A percentile compares a stretch with the other conserved stretches of the same genome.
These are phyloP conservation scores for Ciona savignyi DNA, from an alignment of 23 tunicate species.

Conservation along the genomic window DNA sequence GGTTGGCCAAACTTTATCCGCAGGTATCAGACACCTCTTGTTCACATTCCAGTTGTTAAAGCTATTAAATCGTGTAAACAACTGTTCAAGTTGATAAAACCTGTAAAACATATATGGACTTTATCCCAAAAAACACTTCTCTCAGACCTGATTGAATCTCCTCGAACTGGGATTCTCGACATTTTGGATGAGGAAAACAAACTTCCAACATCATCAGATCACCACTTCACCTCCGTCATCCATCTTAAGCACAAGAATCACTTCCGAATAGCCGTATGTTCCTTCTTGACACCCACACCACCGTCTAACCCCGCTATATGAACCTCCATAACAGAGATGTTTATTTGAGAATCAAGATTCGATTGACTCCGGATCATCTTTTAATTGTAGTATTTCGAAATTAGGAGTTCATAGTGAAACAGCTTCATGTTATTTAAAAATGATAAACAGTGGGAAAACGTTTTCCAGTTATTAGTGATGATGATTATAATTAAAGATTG, in stretches of 20 bases:
- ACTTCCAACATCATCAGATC: too few species aligned
- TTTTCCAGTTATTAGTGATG: slow-evolving; percentile 7
- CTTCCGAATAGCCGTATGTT: slow-evolving; percentile 62
- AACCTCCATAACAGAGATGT: not conserved
- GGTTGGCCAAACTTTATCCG: too few species aligned
- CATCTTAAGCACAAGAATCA: slow-evolving; percentile 72
- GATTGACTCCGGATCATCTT: not conserved
- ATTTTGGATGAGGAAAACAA: slow-evolving; percentile 90
- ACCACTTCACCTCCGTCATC: slow-evolving; percentile 61
- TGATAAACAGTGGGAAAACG: not conserved
- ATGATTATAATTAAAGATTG: too few species aligned
- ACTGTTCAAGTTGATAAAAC: too few species aligned
- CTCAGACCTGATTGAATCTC: slow-evolving; percentile 74
- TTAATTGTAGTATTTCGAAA: not conserved
- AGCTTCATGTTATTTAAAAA: not conserved
- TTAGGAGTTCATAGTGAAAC: not conserved
- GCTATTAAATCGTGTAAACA: too few species aligned
- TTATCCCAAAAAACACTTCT: too few species aligned
- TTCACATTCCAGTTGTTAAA: too few species aligned
- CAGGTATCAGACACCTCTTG: too few species aligned
- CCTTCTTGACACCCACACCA: too few species aligned
- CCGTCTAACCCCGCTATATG: not conserved
- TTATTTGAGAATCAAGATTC: too few species aligned
- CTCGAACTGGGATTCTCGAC: slow-evolving; percentile 76
- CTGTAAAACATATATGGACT: too few species aligned